Percentiles rank a stretch among this genome's conserved stretches.
These are phyloP conservation scores for Hemichromis elongatus DNA, from an alignment of 2,113 vertebrate genomes.

Conservation along the genomic window DNA sequence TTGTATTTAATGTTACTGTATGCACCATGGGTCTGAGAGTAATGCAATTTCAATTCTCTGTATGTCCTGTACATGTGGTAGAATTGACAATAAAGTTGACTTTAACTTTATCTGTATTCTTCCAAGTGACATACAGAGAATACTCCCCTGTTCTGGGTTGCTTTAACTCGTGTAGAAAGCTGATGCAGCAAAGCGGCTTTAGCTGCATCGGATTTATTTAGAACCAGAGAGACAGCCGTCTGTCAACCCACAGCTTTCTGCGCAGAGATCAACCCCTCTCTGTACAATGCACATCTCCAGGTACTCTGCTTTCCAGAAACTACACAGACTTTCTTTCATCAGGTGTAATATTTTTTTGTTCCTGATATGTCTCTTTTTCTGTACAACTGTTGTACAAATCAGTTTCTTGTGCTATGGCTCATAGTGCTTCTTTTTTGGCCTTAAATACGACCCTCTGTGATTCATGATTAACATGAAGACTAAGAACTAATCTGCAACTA, in stretches of 20 bases:
- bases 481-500: background rate
- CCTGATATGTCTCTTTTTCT: background rate
- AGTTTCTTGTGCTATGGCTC: background rate
- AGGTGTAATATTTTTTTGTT: background rate
- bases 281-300: background rate
- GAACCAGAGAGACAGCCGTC: background rate
- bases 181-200: background rate
- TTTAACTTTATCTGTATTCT: background rate
- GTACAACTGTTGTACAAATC: background rate
- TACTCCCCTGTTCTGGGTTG: background rate
- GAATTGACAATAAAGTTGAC: no score
- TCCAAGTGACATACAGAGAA: background rate
- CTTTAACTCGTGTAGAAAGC: background rate
- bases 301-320: background rate
- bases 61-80: no score
- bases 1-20: no score
- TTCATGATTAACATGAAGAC: background rate
- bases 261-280: background rate
- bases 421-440: background rate
- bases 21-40: no score
- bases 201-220: background rate
- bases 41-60: no score
- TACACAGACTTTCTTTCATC: background rate
- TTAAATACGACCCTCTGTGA: background rate
- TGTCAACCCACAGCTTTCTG: conserved; percentile 1